Base-by-base conservation (phyloP, 2,888 invertebrate genomes). In the Alloplasta piceator region DNA sequence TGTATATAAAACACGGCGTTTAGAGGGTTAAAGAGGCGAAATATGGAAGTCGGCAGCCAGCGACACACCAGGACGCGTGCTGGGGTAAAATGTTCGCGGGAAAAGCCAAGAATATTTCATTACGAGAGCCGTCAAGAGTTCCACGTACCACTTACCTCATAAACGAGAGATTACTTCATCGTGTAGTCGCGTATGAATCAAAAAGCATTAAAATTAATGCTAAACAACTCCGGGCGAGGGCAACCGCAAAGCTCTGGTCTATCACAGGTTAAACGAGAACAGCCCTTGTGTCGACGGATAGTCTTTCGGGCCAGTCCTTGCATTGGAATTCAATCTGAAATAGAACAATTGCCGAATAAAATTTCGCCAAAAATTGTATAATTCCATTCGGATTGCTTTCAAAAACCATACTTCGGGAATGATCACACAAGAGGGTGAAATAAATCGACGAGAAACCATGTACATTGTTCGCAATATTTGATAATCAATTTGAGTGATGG, bases 131-230 rank as follows among this genome's bases (percentile, higher is more conserved):
- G 89, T 89, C 86, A 88, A 91, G 89, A 90, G 90, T 89, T 90
- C 89, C 89, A 90, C 90, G 91, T 91, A 91, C 91, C 90, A 91
- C 91, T 91, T 91, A 90, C 89, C 90, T 90, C 90, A 90, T 91
- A 90, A 91, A 91, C 90, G 91, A 91, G 88, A 89, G 89, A 91
- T 91, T 91, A 91, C 91, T 91, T 90, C 89, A 91, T 90, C 90
- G 88, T 90, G 90, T 89, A 90, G 90, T 90, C 91, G 87, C 87
- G 89, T 89, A 90, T 90, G 91, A 90, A 86, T 89, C 87, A 89
- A 90, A 90, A 90, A 90, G 89, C 91, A 91, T 91, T 89, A 90
- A 90, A 91, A 91, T 91, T 91, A 91, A 91, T 89, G 89, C 88
- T 88, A 90, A 90, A 88, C 88, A 90, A 89, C 87, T 90, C 84